Conservation (phyloP, 1,140 invertebrate genomes). For the Neodiprion lecontei region DNA sequence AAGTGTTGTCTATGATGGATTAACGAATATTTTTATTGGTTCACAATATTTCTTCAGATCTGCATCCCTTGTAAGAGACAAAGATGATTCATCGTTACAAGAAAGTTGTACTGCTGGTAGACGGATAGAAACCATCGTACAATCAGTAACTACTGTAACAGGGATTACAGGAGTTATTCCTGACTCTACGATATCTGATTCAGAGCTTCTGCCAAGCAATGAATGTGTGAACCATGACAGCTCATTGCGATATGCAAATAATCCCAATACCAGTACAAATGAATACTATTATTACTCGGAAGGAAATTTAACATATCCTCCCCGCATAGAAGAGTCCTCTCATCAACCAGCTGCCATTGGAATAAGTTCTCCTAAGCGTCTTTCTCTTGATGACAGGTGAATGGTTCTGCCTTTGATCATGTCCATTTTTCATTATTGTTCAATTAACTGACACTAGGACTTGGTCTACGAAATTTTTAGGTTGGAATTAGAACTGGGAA, state of each 20-base stretch:
- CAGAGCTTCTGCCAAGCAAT: constrained; percentile 36
- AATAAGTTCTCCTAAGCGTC: constrained; percentile 54
- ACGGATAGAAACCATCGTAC: constrained; percentile 56
- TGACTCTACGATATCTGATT: constrained; percentile 34
- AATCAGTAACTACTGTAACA: constrained; percentile 42
- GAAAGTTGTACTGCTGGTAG: constrained; percentile 24
- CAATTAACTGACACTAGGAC: too few species aligned
- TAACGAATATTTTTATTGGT: too few species aligned
- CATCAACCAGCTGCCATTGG: not conserved
- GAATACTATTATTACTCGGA: constrained; percentile 55
- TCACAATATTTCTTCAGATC: constrained; percentile 40
- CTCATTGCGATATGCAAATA: constrained; percentile 43
- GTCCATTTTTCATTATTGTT: too few species aligned
- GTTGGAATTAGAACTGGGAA: constrained; percentile 50
- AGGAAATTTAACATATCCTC: constrained; percentile 58
- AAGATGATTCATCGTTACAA: constrained; percentile 23
- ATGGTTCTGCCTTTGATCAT: not conserved
- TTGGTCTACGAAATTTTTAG: not conserved
- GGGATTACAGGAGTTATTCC: constrained; percentile 33
- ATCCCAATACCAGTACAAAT: constrained; percentile 37
- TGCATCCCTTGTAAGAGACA: constrained; percentile 40
- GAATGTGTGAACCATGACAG: constrained; percentile 25
- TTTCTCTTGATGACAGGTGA: constrained; percentile 59
- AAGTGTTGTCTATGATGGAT: too few species aligned
- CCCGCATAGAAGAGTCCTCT: constrained; percentile 49